These are phyloP conservation scores for Grus americana DNA, from an alignment of 2,113 vertebrate genomes.

Conservation along the genomic window DNA sequence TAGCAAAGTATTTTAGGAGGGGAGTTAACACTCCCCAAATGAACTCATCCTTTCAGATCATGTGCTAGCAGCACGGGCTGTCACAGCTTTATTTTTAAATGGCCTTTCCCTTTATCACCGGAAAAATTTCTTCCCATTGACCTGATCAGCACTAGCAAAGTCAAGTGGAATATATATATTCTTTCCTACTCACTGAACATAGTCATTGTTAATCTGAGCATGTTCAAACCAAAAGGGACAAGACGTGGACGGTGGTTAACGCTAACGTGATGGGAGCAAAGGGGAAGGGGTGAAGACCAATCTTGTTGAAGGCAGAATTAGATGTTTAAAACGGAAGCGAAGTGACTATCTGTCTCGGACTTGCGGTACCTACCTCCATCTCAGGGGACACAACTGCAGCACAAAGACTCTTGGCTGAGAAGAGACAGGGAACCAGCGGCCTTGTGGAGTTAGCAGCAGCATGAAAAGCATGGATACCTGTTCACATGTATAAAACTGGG, in stretches of 20 bases:
- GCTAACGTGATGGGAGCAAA: not conserved
- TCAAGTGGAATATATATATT: conserved; percentile 50
- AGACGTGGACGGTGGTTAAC: not conserved
- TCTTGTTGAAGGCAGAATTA: not conserved
- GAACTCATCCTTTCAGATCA: conserved; percentile 19
- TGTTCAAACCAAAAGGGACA: conserved; percentile 44
- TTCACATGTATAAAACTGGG: not conserved
- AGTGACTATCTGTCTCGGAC: not conserved
- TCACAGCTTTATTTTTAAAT: conserved; percentile 58
- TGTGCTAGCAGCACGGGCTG: not conserved
- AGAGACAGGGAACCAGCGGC: not conserved
- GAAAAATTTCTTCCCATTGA: conserved; percentile 33
- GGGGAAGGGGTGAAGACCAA: not conserved
- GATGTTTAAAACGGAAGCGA: not conserved
- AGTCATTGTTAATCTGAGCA: conserved; percentile 55
- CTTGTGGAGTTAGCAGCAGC: not conserved
- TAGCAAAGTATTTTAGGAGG: not conserved
- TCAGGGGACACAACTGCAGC: accelerated
- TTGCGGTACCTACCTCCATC: not conserved
- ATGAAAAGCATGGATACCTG: not conserved
- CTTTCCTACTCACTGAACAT: conserved; percentile 36
- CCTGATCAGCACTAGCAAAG: conserved; percentile 38
- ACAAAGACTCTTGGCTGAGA: not conserved
- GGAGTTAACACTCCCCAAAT: not conserved
- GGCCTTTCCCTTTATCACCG: conserved; percentile 32